Base-by-base conservation (phyloP, 2,888 invertebrate species). In the Ypsolopha sequella region DNA sequence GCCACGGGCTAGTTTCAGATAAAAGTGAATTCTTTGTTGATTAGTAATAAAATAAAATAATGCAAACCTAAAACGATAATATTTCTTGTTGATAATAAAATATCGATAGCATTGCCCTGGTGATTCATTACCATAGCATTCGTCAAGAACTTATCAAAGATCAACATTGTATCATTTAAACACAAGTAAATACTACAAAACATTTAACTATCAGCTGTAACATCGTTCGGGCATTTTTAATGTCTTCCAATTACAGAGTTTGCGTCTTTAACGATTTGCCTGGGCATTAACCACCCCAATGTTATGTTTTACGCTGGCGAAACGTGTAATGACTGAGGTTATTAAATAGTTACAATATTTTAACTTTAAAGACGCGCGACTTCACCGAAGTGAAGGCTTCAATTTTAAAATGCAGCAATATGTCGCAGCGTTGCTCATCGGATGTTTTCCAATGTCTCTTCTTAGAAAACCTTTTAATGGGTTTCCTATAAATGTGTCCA, bases 201-300 rank as follows among this genome's bases (percentile, higher is more conserved):
- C 66, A 74, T 81, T 85, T 80, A 82, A 84, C 77, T 76, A 76
- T 76, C 78, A 68, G 76, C 71, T 78, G 77, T 81, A 82, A 85
- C 80, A 73, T 70, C 74, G 63, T 62, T 73, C 35, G 68, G 68
- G 70, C 73, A 77, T 76, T 76, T 80, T 86, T 85, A 85, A 85
- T 78, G 84, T 75, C 80, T 75, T 73, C 81, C 85, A 85, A 86
- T 86, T 85, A 85, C 76, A 85, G 84, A 71, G 71, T 79, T 71
- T 75, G 72, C 66, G 68, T 73, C 64, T 68, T 85, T 86, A 84
- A 86, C 85, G 85, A 85, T 85, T 82, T 69, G 70, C 70, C 72
- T 73, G 77, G 73, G 76, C 75, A 75, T 80, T 81, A 79, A 82
- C 85, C 82, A 82, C 84, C 76, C 75, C 80, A 76, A 80, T 82